A percentile compares a stretch with the other conserved stretches of the same genome.
phyloP scores from a whole-genome alignment of 2,113 vertebrate genomes.

The Telmatochromis sp. region DNA sequence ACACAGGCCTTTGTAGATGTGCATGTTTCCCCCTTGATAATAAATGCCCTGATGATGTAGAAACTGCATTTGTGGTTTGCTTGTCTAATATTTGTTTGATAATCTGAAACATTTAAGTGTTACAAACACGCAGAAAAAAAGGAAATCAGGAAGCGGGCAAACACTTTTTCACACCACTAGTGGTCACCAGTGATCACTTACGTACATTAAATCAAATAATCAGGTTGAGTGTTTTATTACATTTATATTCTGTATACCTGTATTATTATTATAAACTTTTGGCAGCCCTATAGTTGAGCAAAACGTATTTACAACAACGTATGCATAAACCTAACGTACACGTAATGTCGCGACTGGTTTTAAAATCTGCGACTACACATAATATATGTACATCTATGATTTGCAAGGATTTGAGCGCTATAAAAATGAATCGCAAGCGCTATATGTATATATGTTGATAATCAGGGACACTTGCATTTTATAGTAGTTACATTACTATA shows the following conservation, averaged over 20 bases:
- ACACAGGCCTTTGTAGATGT: background rate
- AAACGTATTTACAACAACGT: background rate
- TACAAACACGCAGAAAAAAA: accelerated
- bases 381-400: background rate
- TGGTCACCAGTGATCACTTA: background rate
- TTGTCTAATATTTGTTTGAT: background rate
- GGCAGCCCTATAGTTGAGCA: background rate
- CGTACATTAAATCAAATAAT: background rate
- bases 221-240: background rate
- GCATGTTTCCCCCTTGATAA: accelerated
- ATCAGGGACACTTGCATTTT: accelerated
- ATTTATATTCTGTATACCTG: background rate
- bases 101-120: background rate
- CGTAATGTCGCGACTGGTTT: accelerated
- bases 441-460: background rate
- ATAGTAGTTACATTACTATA: background rate
- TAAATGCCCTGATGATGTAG: background rate
- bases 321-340: background rate
- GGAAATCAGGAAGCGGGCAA: accelerated
- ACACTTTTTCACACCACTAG: background rate
- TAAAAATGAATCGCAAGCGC: accelerated
- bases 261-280: background rate
- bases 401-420: accelerated
- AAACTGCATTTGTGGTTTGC: background rate
- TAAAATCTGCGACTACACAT: background rate